Base-by-base conservation (phyloP, 2,797 vertebrate genomes). In the Neomorphus geoffroyi region DNA sequence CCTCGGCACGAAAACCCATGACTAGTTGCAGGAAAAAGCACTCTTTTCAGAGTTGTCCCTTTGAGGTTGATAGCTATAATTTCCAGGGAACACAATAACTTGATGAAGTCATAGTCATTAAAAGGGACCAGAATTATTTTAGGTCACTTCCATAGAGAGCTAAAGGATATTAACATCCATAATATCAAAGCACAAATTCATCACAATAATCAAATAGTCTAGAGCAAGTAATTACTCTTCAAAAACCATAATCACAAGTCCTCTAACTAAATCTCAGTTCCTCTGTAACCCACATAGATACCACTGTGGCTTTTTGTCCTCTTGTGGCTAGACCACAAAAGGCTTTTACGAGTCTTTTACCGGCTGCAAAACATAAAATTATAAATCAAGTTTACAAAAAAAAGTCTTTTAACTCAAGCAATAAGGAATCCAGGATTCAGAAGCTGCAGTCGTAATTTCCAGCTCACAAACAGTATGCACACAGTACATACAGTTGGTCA, bases 151-250 rank as follows among this genome's bases (percentile, higher is more conserved):
- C 72, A 88, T 0, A 57, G 86, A 93, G 57, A 95, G 24, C 75
- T 83, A 71, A 61, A 73, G 65, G n/a, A 87, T 89, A 93, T 94
- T 94, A 93, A 71, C 61, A 90, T 54, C 65, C 10, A 1, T 64
- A 69, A 86, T 93, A 92, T 78, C 86, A 88, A 95, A 94, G 81
- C 56, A 83, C 27, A 89, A 94, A 94, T 77, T 93, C 89, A 92
- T 95, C 86, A 88, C 74, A 35, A 83, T 88, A 91, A 93, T 92
- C 72, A 94, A 91, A 92, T 13, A 83, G 54, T 39, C 37, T 86
- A 86, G 57, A 87, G 94, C 65, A 83, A 83, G 37, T 75, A 94
- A 95, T 93, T 96, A 91, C 51, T 86, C 65, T 75, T 92, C 58
- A 88, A 88, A 96, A 95, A 51, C 22, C 54, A 48, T 74, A 57